These are phyloP conservation scores for Brachyrhaphis roseni DNA, from an alignment of 2,797 vertebrate genomes.

Conservation along the genomic window DNA sequence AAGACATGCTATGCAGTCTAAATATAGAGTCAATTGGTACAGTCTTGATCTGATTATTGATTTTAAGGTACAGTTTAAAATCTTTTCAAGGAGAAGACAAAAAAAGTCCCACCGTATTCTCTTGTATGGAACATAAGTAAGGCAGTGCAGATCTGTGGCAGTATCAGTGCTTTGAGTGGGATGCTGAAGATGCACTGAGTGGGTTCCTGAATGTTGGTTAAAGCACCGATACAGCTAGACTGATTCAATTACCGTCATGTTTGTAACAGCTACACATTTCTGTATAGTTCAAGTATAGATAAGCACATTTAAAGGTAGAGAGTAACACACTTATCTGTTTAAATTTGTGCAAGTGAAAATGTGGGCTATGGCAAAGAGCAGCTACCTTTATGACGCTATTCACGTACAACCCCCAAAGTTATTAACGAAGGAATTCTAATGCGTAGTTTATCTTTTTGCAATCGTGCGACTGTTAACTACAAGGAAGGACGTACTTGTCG, in stretches of 20 bases:
- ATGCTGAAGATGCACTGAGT: slow-evolving; percentile 24
- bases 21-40: background rate
- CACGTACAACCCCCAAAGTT: background rate
- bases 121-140: background rate
- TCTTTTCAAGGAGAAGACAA: background rate
- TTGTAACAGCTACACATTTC: background rate
- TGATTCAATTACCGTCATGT: background rate
- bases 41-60: background rate
- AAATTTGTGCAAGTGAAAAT: background rate
- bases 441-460: background rate
- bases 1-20: background rate
- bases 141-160: background rate
- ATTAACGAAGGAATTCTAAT: background rate
- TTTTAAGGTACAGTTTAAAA: background rate
- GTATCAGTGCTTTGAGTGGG: slow-evolving; percentile 21
- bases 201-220: slow-evolving; percentile 6
- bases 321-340: background rate
- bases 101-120: background rate
- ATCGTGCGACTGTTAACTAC: background rate
- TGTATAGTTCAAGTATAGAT: background rate
- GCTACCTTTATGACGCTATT: background rate
- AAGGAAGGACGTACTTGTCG: background rate
- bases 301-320: background rate
- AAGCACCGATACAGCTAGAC: background rate
- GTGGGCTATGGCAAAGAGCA: background rate